Percentiles rank a stretch among this genome's conserved stretches.
Conservation (phyloP, 2,888 invertebrate genomes). For the Caenorhabditis becei region DNA sequence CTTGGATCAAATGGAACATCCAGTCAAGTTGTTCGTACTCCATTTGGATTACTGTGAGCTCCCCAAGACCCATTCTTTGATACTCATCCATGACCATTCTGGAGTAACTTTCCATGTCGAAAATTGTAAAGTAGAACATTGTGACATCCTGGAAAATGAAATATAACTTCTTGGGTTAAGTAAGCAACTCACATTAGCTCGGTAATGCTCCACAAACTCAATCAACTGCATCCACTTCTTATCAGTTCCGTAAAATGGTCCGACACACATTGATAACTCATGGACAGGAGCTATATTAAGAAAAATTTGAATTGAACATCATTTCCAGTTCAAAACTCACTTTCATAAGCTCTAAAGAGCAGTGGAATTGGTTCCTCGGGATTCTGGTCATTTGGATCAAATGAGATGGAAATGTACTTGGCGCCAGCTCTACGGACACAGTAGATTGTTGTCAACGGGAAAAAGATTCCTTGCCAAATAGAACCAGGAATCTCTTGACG, state of each 20-base stretch:
- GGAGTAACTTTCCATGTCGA: constrained; percentile 39
- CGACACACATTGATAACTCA: constrained; percentile 6
- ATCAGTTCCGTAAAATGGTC: constrained; percentile 19
- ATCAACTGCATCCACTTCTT: constrained; percentile 7
- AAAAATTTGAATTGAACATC: neutral
- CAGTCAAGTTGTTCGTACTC: constrained; percentile 38
- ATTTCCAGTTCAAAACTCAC: neutral
- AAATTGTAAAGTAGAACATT: constrained; percentile 46
- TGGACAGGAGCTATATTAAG: constrained; percentile 13
- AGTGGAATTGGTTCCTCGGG: constrained; percentile 6
- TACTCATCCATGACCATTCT: constrained; percentile 41
- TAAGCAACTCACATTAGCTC: neutral
- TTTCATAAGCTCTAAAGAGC: constrained; percentile 6
- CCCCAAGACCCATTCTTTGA: constrained; percentile 18
- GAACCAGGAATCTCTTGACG: constrained; percentile 4
- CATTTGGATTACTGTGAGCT: constrained; percentile 19
- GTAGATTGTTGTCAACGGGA: neutral
- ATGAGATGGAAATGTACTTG: constrained; percentile 8
- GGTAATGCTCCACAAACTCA: constrained; percentile 14
- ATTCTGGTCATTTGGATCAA: neutral
- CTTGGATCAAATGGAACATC: constrained; percentile 46
- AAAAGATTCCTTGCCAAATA: neutral
- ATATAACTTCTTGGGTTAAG: no score
- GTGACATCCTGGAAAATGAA: constrained; percentile 10
- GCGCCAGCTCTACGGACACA: constrained; percentile 12